Percentiles rank a stretch among this genome's conserved stretches.
phyloP scores from a whole-genome alignment of 2,113 vertebrate genomes.

The Zosterops japonicus region DNA sequence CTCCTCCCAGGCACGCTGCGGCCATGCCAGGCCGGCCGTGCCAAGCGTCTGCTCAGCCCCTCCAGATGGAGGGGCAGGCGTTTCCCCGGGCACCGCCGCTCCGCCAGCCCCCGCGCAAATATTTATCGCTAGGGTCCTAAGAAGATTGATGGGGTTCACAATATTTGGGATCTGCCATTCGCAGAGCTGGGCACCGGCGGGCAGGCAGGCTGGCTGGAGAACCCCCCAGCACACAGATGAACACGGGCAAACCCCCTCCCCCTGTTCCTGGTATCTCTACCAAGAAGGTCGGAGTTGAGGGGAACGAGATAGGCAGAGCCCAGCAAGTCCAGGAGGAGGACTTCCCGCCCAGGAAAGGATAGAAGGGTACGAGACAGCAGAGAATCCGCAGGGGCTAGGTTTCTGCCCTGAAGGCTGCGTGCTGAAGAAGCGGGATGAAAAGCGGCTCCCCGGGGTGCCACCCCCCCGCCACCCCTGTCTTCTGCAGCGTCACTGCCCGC shows the following conservation, averaged over 20 bases:
- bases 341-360: no score
- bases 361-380: not conserved
- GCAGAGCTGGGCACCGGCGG: not conserved
- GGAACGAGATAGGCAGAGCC: not conserved
- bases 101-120: not conserved
- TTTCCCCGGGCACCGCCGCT: not conserved
- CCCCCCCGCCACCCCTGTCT: not conserved
- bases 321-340: not conserved
- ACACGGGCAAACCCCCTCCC: not conserved
- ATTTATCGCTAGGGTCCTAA: not conserved
- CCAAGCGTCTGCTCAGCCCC: conserved; percentile 19
- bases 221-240: not conserved
- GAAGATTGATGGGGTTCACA: not conserved
- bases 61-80: conserved; percentile 33
- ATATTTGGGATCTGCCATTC: not conserved
- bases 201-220: not conserved
- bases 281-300: not conserved
- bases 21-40: conserved; percentile 28
- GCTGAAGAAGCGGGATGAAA: not conserved
- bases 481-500: not conserved
- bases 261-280: not conserved
- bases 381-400: not conserved
- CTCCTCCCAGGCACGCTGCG: not conserved
- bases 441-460: not conserved
- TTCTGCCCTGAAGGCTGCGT: not conserved